Evolutionary conservation across 2,113 vertebrate species (phyloP).

Genomic region (Rhipidura dahli): DNA sequence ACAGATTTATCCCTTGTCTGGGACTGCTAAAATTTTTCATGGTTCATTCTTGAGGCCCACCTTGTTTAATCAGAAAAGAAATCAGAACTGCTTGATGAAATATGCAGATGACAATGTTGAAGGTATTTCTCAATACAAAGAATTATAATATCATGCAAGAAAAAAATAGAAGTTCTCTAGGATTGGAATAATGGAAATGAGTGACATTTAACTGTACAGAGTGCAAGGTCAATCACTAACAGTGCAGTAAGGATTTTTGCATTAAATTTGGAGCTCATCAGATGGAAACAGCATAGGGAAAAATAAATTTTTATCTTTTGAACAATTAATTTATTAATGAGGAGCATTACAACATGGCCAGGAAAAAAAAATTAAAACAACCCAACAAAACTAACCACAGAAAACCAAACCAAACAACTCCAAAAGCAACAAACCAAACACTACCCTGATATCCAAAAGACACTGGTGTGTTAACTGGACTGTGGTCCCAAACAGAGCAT

Average conservation of each 20-base stretch:
- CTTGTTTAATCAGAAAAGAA: slow-evolving; percentile 37
- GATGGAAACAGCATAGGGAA: neutral
- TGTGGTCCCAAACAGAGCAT: neutral
- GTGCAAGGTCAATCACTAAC: slow-evolving; percentile 48
- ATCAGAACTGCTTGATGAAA: slow-evolving; percentile 34
- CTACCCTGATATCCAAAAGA: neutral
- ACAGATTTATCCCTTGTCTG: neutral
- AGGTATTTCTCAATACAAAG: slow-evolving; percentile 23
- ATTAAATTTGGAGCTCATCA: slow-evolving; percentile 56
- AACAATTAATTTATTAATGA: neutral
- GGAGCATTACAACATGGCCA: neutral
- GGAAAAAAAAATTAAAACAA: neutral
- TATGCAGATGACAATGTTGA: slow-evolving; percentile 33
- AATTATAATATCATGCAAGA: slow-evolving; percentile 15
- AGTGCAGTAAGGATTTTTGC: slow-evolving; percentile 9
- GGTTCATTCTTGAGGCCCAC: neutral
- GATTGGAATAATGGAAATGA: neutral
- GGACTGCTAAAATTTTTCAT: neutral
- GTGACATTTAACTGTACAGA: slow-evolving; percentile 37
- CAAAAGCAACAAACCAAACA: neutral
- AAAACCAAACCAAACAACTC: neutral
- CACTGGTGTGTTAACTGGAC: neutral
- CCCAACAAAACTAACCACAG: neutral
- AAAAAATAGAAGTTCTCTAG: neutral
- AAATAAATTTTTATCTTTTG: neutral